phyloP scores from a whole-genome alignment of 2,888 invertebrate species.

The Dryobota labecula region DNA sequence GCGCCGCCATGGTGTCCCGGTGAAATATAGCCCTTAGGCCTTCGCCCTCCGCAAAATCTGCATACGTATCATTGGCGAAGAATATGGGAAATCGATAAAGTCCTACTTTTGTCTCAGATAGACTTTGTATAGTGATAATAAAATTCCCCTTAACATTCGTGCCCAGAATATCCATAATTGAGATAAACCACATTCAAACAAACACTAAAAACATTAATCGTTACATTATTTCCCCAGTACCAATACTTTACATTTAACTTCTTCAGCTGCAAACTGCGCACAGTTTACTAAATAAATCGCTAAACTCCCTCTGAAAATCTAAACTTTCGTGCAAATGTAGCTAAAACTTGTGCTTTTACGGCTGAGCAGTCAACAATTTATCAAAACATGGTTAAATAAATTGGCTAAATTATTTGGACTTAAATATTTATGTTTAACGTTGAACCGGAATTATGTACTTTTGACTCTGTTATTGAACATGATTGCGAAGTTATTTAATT shows the following conservation, averaged over 20 bases:
- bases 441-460: conserved; percentile 21
- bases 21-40: too few species aligned
- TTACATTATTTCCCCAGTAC: conserved; percentile 8
- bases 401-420: conserved; percentile 23
- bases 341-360: conserved; percentile 48
- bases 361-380: conserved; percentile 28
- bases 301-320: conserved; percentile 51
- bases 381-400: conserved; percentile 44
- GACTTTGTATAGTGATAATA: too few species aligned
- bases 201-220: conserved; percentile 18
- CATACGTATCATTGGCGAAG: too few species aligned
- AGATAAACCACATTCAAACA: too few species aligned
- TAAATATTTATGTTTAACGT: conserved; percentile 27
- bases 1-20: too few species aligned
- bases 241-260: conserved; percentile 49
- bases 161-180: too few species aligned
- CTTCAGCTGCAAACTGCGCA: conserved; percentile 43
- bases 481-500: neutral
- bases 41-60: too few species aligned
- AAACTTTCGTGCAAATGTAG: conserved; percentile 50
- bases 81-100: too few species aligned
- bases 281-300: conserved; percentile 57
- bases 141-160: too few species aligned
- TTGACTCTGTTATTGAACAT: neutral
- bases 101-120: too few species aligned